Evolutionary conservation across 1,140 invertebrate species (phyloP), one percentile per base, ranked within the genome.

Genomic region (Cotesia vestalis): DNA sequence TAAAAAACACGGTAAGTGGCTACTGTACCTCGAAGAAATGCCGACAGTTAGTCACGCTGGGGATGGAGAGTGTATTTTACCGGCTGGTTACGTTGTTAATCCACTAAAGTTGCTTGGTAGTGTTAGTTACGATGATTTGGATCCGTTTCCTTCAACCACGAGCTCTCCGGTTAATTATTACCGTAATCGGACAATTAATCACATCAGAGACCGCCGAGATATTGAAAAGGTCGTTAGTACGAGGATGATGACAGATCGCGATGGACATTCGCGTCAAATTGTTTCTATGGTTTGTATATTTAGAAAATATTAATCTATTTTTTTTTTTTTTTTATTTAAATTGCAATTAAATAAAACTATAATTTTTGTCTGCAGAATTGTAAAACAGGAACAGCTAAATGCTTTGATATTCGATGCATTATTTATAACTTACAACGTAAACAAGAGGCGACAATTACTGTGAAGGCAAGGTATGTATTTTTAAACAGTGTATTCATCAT

Each of bases 11-110:
- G 95, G 94, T 55, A 97, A 98, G 84, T 97, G 96, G 92, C 86
- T 98, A 9, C 87, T 98, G 0, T 98, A 98, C 81, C 88, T 97
- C 55, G 95, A 96, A 84, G 91, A 93, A 72, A 77, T 89, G 4
- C 95, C 96, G 8, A 89, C 88, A 57, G 89, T 95, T 11, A 68
- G 59, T 53, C 64, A 73, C 59, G 67, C 40, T 2, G 84, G 88
- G 77, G 88, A 90, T 67, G 91, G 92, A 1, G 89, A 91, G 81
- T 94, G 92, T 79, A 87, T 84, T 14, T 81, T 91, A 69, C 81
- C 88, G 6, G 76, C 88, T 4, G 88, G 88, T 20, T 86, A 88
- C 34, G 80, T 89, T 75, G 89, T 93, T 0, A 95, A 96, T 85
- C 92, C 93, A 0, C 81, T 94, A 1, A 90, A 90, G 63, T 81